Evolutionary conservation across 2,113 vertebrate species (phyloP).

Genomic region (Gasterosteus aculeatus): DNA sequence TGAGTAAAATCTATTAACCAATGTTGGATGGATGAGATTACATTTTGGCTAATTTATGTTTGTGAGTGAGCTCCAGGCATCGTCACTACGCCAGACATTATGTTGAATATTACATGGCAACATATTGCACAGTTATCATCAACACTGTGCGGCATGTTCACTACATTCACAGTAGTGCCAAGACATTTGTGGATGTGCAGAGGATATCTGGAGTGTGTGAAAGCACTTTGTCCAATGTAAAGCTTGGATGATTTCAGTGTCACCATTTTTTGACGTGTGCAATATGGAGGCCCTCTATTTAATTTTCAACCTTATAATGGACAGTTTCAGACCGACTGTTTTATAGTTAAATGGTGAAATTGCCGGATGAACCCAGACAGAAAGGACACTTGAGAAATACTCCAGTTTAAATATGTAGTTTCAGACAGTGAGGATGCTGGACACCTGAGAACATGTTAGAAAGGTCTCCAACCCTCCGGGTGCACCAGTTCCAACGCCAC

Average conservation of each 20-base stretch:
- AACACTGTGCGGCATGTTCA: background rate
- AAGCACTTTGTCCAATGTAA: background rate
- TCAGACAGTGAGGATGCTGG: conserved; percentile 5
- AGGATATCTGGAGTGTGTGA: background rate
- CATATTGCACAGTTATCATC: conserved; percentile 5
- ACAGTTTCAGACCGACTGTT: background rate
- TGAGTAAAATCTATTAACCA: background rate
- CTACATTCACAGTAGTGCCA: background rate
- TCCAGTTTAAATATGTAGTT: background rate
- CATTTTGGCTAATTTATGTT: background rate
- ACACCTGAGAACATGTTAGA: background rate
- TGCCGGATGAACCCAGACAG: background rate
- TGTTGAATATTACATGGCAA: conserved; percentile 1
- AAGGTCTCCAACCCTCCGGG: conserved; percentile 4
- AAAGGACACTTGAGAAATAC: background rate
- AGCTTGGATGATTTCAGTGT: background rate
- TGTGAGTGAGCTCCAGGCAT: background rate
- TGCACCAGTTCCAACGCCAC: background rate
- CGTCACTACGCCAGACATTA: conserved; percentile 5
- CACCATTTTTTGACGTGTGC: background rate
- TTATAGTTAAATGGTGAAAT: background rate
- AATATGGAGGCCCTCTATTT: background rate
- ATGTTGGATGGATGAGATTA: background rate
- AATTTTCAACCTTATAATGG: background rate
- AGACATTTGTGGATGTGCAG: no score